A percentile compares a stretch with the other conserved stretches of the same genome.
Conservation (phyloP, 1,140 invertebrate genomes). For the Eciton burchellii region DNA sequence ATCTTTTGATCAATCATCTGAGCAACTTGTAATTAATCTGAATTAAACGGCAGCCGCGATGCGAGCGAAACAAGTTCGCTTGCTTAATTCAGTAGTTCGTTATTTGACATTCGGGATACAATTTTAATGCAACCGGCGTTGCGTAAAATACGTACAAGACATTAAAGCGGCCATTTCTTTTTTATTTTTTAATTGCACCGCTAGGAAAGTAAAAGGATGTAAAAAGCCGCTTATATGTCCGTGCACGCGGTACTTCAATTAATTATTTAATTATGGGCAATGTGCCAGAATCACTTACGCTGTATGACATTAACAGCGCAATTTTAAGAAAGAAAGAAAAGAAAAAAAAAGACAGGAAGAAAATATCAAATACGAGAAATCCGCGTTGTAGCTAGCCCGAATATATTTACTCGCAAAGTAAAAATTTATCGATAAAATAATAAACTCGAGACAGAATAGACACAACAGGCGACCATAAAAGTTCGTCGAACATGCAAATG, state of each 20-base stretch:
- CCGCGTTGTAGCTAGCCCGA: neutral
- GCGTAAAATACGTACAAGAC: neutral
- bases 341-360: no score
- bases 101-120: neutral
- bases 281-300: neutral
- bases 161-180: neutral
- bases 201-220: neutral
- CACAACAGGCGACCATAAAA: neutral
- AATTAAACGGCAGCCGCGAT: conserved; percentile 2
- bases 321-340: no score
- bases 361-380: neutral
- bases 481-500: conserved; percentile 15
- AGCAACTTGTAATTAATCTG: neutral
- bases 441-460: neutral
- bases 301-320: neutral
- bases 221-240: neutral
- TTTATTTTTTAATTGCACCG: neutral
- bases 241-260: neutral
- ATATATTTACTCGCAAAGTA: neutral
- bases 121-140: neutral
- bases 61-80: neutral
- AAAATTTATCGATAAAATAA: conserved; percentile 25
- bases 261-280: neutral
- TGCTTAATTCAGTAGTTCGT: conserved; percentile 2
- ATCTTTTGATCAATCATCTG: conserved; percentile 2